Conservation (phyloP, 1,140 invertebrate genomes). For the Frieseomelitta varia region DNA sequence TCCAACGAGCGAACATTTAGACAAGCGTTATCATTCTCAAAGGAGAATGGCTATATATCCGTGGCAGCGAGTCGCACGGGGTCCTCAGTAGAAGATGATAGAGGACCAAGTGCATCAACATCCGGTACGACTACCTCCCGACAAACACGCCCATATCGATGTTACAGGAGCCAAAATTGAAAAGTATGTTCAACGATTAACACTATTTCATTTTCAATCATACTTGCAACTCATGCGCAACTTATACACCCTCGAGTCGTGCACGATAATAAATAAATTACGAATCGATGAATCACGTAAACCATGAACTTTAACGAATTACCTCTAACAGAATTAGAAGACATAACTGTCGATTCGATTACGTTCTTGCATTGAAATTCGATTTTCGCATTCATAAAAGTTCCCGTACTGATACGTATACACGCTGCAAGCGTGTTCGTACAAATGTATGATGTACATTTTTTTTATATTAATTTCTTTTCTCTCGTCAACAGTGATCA, state of each 20-base stretch:
- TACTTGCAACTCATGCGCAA: background rate
- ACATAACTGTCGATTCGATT: background rate
- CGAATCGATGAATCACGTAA: background rate
- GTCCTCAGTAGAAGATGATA: conserved; percentile 75
- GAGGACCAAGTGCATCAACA: conserved; percentile 72
- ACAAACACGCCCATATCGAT: conserved; percentile 58
- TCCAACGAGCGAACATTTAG: conserved; percentile 51
- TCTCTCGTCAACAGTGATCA: conserved; percentile 72
- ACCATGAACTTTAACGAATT: background rate
- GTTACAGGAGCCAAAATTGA: conserved; percentile 68
- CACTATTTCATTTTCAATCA: background rate
- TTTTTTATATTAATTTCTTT: background rate
- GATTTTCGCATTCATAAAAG: background rate
- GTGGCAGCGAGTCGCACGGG: conserved; percentile 53
- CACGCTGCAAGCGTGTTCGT: no score
- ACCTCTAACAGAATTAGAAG: background rate
- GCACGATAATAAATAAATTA: background rate
- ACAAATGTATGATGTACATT: background rate
- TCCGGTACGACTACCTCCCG: conserved; percentile 65
- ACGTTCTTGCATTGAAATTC: background rate
- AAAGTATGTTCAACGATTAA: conserved; percentile 61
- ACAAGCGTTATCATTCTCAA: conserved; percentile 67
- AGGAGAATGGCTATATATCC: conserved; percentile 67
- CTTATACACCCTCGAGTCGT: background rate
- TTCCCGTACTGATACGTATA: background rate